Evolutionary conservation across 2,888 invertebrate species (phyloP).

Genomic region (Lycophotia porphyrea): DNA sequence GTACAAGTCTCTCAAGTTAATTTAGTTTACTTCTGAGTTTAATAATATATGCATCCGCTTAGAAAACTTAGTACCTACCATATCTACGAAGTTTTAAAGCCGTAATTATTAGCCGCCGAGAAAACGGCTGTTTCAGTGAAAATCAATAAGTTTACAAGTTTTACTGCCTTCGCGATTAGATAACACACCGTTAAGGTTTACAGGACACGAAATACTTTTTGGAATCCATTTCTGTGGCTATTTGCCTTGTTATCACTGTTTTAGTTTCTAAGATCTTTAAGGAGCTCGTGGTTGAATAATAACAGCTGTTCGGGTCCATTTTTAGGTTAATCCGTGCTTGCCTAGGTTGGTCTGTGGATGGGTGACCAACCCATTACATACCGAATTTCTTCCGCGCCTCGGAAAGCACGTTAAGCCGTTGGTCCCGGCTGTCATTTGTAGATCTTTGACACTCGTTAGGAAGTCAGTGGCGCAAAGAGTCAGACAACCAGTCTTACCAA

Average conservation of each 20-base stretch:
- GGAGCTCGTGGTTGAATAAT: no score
- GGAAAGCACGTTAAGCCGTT: no score
- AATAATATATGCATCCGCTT: slow-evolving; percentile 11
- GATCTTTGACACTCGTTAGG: no score
- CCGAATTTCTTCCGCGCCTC: no score
- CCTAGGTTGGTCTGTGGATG: no score
- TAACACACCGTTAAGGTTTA: slow-evolving; percentile 21
- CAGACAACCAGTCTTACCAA: no score
- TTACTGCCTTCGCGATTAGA: slow-evolving; percentile 47
- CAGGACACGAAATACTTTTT: slow-evolving; percentile 23
- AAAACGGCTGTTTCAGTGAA: slow-evolving; percentile 34
- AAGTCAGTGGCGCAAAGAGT: no score
- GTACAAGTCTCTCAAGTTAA: slow-evolving; percentile 3
- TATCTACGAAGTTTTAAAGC: slow-evolving; percentile 16
- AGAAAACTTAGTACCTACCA: slow-evolving; percentile 9
- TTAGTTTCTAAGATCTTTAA: neutral
- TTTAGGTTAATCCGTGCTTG: no score
- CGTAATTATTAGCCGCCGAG: slow-evolving; percentile 39
- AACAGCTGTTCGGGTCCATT: no score
- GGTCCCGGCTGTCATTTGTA: no score
- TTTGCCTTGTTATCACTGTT: neutral
- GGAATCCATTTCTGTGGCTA: no score
- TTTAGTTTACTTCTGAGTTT: slow-evolving; percentile 12
- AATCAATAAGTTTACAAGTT: slow-evolving; percentile 57
- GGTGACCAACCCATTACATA: no score